phyloP scores from a whole-genome alignment of 2,113 vertebrate species.

The Coreoperca whiteheadi region DNA sequence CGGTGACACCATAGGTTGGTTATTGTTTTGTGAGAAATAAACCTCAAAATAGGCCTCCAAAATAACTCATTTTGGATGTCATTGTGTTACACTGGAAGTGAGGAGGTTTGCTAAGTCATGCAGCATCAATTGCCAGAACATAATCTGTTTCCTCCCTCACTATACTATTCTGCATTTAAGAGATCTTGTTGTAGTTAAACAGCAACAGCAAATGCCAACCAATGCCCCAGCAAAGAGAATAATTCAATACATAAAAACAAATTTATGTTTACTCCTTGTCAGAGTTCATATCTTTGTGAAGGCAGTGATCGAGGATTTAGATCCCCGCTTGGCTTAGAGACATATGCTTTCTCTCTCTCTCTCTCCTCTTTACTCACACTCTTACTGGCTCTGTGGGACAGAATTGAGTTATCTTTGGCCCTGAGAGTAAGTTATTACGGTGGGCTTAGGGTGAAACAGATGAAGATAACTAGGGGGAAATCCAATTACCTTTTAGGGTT shows the following conservation, averaged over 20 bases:
- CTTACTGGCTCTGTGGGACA: slow-evolving; percentile 77
- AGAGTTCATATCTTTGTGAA: slow-evolving; percentile 91
- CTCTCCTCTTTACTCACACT: slow-evolving; percentile 74
- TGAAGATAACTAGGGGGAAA: slow-evolving; percentile 99
- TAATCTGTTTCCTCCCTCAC: not conserved
- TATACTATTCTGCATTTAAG: not conserved
- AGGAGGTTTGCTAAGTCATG: not conserved
- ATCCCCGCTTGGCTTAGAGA: slow-evolving; percentile 92
- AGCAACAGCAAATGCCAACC: slow-evolving; percentile 35
- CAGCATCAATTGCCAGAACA: not conserved
- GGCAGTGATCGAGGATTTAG: slow-evolving; percentile 95
- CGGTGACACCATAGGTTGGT: slow-evolving; percentile 21
- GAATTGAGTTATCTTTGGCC: slow-evolving; percentile 98
- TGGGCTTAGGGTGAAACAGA: slow-evolving; percentile 93
- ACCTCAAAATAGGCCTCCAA: slow-evolving; percentile 3
- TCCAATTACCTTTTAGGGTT: slow-evolving; percentile 99
- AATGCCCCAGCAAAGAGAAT: slow-evolving; percentile 85
- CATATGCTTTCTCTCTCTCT: slow-evolving; percentile 88
- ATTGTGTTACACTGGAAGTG: slow-evolving; percentile 10
- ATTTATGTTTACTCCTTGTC: slow-evolving; percentile 95
- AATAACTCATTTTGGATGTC: slow-evolving; percentile 19
- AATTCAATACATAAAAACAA: slow-evolving; percentile 94
- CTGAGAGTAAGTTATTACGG: slow-evolving; percentile 99
- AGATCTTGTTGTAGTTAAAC: slow-evolving; percentile 19
- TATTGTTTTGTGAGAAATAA: slow-evolving; percentile 49